Percentiles rank a stretch among this genome's conserved stretches.
Conservation (phyloP, 1,140 invertebrate species). For the Bombus pyrosoma region DNA sequence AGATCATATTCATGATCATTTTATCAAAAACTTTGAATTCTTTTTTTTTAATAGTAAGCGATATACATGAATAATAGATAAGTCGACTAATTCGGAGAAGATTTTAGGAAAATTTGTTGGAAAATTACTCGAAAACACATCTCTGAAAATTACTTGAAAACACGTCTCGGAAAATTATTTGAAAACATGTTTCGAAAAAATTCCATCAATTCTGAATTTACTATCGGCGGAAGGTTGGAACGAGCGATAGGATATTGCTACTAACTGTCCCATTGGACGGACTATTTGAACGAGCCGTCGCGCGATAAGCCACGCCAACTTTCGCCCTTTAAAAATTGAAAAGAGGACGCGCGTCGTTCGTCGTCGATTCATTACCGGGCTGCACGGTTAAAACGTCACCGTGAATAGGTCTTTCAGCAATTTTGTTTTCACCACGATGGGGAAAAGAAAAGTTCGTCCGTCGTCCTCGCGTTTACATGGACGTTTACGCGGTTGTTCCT, state of each 20-base stretch:
- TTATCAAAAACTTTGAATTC: too few species aligned
- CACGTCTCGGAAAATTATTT: too few species aligned
- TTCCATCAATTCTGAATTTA: constrained; percentile 13
- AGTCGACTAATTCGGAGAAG: too few species aligned
- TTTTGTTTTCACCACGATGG: background rate
- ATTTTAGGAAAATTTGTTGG: too few species aligned
- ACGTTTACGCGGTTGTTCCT: background rate
- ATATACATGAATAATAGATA: too few species aligned
- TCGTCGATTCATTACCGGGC: background rate
- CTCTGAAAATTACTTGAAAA: too few species aligned
- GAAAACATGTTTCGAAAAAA: background rate
- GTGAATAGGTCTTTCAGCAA: constrained; percentile 20
- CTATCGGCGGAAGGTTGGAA: constrained; percentile 4
- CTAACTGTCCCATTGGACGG: background rate
- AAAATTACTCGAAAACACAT: too few species aligned
- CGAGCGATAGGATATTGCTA: background rate
- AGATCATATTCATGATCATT: too few species aligned
- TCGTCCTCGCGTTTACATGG: background rate
- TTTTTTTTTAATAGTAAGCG: too few species aligned
- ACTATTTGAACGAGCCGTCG: background rate
- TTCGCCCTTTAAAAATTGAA: constrained; percentile 8
- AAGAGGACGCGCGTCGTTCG: background rate
- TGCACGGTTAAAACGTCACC: background rate
- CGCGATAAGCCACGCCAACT: background rate
- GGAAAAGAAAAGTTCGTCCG: background rate